phyloP scores from a whole-genome alignment of 2,888 invertebrate species.

The Andrena trimmerana region DNA sequence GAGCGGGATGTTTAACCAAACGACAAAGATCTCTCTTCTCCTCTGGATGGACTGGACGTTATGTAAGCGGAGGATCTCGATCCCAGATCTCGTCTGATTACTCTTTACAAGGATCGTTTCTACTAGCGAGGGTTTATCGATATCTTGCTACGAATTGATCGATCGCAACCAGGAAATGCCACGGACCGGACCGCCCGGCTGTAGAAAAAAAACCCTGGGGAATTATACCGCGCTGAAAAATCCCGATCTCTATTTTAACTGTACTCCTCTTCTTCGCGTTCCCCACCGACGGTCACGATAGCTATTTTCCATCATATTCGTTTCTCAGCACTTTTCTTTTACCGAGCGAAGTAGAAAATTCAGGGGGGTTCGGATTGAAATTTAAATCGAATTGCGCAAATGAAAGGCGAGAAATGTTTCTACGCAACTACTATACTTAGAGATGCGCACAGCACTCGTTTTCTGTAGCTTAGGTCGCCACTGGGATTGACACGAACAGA shows the following conservation, averaged over 20 bases:
- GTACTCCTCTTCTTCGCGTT: not conserved
- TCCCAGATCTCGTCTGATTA: constrained; percentile 79
- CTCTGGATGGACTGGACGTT: constrained; percentile 66
- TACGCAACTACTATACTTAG: no score
- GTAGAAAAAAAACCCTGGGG: constrained; percentile 42
- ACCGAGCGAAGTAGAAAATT: no score
- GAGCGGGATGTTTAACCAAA: constrained; percentile 72
- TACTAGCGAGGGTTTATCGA: constrained; percentile 73
- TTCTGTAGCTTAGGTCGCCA: no score
- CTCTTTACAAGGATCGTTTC: constrained; percentile 80
- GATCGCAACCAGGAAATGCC: constrained; percentile 70
- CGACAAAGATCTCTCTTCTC: constrained; percentile 63
- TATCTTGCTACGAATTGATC: constrained; percentile 67
- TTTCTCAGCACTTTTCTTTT: not conserved
- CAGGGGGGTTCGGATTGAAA: no score
- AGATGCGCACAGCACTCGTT: no score
- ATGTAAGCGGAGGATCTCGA: constrained; percentile 76
- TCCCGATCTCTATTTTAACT: constrained; percentile 19
- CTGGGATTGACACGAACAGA: no score
- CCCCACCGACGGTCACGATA: constrained; percentile 3
- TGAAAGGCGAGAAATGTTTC: no score
- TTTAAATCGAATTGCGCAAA: no score
- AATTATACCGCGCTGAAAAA: constrained; percentile 50
- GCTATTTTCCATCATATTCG: not conserved
- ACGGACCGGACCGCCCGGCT: constrained; percentile 36